These are phyloP conservation scores for Synanthedon formicaeformis DNA, from an alignment of 2,888 invertebrate species.

Conservation along the genomic window DNA sequence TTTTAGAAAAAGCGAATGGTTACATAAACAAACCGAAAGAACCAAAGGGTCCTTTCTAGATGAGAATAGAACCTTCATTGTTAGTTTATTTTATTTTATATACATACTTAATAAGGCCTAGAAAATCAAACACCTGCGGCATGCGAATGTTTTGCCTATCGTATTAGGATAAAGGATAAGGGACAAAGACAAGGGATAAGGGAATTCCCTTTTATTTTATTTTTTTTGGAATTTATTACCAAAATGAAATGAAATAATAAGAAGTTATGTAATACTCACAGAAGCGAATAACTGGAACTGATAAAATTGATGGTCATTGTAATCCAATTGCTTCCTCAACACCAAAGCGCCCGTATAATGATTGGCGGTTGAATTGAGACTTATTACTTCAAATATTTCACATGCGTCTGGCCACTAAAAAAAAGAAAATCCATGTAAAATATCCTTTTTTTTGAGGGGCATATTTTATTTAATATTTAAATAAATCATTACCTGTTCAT, in stretches of 20 bases:
- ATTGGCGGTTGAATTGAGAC: slow-evolving; percentile 74
- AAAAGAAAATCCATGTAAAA: slow-evolving; percentile 1
- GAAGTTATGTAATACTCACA: slow-evolving; percentile 63
- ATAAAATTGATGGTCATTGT: slow-evolving; percentile 81
- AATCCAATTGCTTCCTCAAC: slow-evolving; percentile 78
- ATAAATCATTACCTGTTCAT: slow-evolving; percentile 41
- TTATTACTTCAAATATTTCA: slow-evolving; percentile 75
- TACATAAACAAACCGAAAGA: too few relatives aligned
- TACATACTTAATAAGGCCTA: too few relatives aligned
- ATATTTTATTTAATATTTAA: background rate
- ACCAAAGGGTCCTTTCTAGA: too few relatives aligned
- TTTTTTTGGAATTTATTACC: too few relatives aligned
- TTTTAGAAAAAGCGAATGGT: too few relatives aligned
- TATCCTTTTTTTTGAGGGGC: background rate
- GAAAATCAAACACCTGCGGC: too few relatives aligned
- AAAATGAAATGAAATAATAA: background rate
- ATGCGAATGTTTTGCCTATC: too few relatives aligned
- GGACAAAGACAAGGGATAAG: too few relatives aligned
- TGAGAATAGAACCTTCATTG: too few relatives aligned
- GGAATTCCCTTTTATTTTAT: too few relatives aligned
- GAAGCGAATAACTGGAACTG: slow-evolving; percentile 81
- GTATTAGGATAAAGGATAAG: too few relatives aligned
- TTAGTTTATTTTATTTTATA: too few relatives aligned
- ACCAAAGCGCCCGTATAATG: slow-evolving; percentile 80
- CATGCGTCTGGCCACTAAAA: slow-evolving; percentile 79